Conservation (phyloP, 2,888 invertebrate genomes). For the Auanema sp. region DNA sequence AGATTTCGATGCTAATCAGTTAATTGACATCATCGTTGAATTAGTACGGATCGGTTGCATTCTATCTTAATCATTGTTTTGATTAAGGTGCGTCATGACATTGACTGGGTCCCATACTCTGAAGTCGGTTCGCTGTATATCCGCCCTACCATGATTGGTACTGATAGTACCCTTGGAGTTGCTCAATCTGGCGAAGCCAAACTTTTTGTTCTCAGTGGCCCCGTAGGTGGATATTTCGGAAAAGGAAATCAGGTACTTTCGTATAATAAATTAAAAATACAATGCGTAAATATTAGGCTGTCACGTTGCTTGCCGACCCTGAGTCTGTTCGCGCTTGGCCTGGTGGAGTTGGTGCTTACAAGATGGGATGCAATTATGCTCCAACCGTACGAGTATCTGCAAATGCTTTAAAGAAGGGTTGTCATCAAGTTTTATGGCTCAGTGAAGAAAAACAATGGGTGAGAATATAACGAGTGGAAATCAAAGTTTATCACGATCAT, state of each 20-base stretch:
- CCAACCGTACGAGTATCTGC: slow-evolving; percentile 69
- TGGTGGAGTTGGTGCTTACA: slow-evolving; percentile 85
- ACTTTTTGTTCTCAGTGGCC: slow-evolving; percentile 86
- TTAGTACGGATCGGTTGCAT: slow-evolving; percentile 71
- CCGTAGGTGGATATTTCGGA: slow-evolving; percentile 89
- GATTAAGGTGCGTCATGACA: slow-evolving; percentile 73
- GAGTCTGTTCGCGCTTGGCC: slow-evolving; percentile 79
- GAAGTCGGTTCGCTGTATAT: slow-evolving; percentile 85
- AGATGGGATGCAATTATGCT: slow-evolving; percentile 80
- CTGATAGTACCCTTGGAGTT: slow-evolving; percentile 92
- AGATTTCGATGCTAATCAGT: slow-evolving; percentile 83
- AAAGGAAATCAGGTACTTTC: slow-evolving; percentile 65
- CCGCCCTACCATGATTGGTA: slow-evolving; percentile 91
- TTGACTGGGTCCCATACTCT: slow-evolving; percentile 94
- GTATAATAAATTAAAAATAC: background rate
- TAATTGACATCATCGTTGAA: slow-evolving; percentile 81
- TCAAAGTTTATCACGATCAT: background rate
- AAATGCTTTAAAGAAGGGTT: slow-evolving; percentile 78
- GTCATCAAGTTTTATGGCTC: slow-evolving; percentile 85
- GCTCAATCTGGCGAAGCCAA: slow-evolving; percentile 83
- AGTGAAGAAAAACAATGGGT: slow-evolving; percentile 80
- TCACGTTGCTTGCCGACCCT: slow-evolving; percentile 82
- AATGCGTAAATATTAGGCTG: slow-evolving; percentile 2
- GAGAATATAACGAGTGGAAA: background rate
- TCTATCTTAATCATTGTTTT: background rate